Conservation (phyloP, 2,113 vertebrate species). For the Nerophis ophidion region DNA sequence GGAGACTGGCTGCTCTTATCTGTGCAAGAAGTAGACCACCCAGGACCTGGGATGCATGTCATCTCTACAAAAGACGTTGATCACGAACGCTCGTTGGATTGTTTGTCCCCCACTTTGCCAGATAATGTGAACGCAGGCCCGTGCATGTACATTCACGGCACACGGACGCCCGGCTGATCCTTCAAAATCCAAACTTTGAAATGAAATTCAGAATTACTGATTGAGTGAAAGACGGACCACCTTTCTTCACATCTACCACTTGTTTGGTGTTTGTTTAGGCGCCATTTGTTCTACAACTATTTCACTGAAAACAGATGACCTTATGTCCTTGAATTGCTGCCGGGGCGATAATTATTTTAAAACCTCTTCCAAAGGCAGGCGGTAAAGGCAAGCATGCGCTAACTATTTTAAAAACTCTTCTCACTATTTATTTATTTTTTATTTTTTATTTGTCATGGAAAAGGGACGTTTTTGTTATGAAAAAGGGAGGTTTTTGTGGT, state of each 20-base stretch:
- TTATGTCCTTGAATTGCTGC: too few species aligned
- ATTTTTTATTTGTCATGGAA: too few species aligned
- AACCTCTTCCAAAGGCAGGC: too few species aligned
- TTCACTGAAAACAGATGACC: constrained; percentile 20
- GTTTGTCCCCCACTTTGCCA: constrained; percentile 37
- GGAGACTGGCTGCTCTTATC: constrained; percentile 73
- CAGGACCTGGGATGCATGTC: constrained; percentile 58
- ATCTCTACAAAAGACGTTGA: constrained; percentile 17
- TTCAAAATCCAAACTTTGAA: constrained; percentile 53
- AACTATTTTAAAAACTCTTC: too few species aligned
- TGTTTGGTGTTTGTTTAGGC: not conserved
- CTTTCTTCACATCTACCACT: constrained; percentile 22
- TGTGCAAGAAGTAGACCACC: constrained; percentile 72
- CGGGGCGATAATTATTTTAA: too few species aligned
- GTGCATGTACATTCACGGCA: constrained; percentile 44
- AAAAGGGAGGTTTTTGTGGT: too few species aligned
- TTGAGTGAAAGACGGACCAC: constrained; percentile 12
- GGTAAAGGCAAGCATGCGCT: too few species aligned
- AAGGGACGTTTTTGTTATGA: too few species aligned
- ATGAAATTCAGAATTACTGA: constrained; percentile 57
- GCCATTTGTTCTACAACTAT: not conserved
- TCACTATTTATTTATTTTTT: too few species aligned
- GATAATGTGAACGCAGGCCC: constrained; percentile 70
- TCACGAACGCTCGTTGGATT: constrained; percentile 49
- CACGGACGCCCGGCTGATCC: constrained; percentile 51